These are phyloP conservation scores for Drosophila flavopinicola DNA, from an alignment of 2,888 invertebrate genomes.

Conservation along the genomic window DNA sequence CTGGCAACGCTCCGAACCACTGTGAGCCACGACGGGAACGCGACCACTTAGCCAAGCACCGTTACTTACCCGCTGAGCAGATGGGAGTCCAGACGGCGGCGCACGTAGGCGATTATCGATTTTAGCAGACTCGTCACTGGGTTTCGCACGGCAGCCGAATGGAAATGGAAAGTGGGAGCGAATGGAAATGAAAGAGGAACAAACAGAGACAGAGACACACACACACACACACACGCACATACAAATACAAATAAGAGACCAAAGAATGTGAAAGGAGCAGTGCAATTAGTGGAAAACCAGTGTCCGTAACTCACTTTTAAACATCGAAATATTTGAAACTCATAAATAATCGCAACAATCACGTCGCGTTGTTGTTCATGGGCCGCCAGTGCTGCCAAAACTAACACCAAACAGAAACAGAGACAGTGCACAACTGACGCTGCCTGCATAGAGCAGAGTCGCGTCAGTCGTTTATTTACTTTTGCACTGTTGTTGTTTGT, in stretches of 20 bases:
- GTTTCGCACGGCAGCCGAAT: slow-evolving; percentile 8
- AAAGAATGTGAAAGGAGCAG: slow-evolving; percentile 18
- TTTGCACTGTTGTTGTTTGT: slow-evolving; percentile 1
- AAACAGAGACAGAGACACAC: too few relatives aligned
- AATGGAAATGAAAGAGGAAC: slow-evolving; percentile 2
- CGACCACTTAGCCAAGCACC: background rate
- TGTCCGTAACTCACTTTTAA: slow-evolving; percentile 30
- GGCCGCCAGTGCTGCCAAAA: slow-evolving; percentile 31
- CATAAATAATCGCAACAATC: background rate
- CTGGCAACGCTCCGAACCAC: background rate
- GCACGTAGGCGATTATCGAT: slow-evolving; percentile 68
- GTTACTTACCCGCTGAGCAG: slow-evolving; percentile 66
- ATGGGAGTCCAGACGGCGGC: slow-evolving; percentile 44
- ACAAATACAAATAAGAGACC: background rate
- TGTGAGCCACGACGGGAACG: background rate
- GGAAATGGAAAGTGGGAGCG: slow-evolving; percentile 10
- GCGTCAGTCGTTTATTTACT: slow-evolving; percentile 3
- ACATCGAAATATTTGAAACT: background rate
- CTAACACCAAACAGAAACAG: slow-evolving; percentile 22
- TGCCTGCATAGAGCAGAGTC: slow-evolving; percentile 8
- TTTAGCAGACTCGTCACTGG: slow-evolving; percentile 65
- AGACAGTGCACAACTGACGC: slow-evolving; percentile 18
- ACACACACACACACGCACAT: too few relatives aligned
- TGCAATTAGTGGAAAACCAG: slow-evolving; percentile 1
- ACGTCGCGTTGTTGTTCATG: slow-evolving; percentile 28